phyloP scores from a whole-genome alignment of 2,888 invertebrate genomes.

The Lepidochrysops patricia region DNA sequence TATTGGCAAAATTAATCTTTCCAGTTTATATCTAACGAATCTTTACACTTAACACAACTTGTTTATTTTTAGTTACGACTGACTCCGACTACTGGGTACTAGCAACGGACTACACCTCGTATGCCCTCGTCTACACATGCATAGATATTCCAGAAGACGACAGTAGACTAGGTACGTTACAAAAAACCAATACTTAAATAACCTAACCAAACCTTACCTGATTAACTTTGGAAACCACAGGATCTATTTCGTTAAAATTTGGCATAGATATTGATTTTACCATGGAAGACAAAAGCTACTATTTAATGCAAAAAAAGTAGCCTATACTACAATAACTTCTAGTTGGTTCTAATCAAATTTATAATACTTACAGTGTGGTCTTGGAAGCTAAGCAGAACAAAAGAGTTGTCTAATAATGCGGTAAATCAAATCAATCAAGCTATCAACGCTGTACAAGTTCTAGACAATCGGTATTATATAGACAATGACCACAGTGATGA shows the following conservation, averaged over 20 bases:
- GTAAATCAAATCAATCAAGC: slow-evolving; percentile 21
- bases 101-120: slow-evolving; percentile 77
- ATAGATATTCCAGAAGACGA: slow-evolving; percentile 38
- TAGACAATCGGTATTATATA: slow-evolving; percentile 39
- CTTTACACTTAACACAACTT: no score
- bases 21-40: no score
- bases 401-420: slow-evolving; percentile 25
- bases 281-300: no score
- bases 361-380: slow-evolving; percentile 36
- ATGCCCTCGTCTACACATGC: slow-evolving; percentile 78
- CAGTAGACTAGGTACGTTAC: slow-evolving; percentile 41
- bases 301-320: no score
- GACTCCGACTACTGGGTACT: slow-evolving; percentile 73
- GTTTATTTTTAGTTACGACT: slow-evolving; percentile 32
- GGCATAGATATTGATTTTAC: no score
- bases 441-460: slow-evolving; percentile 31
- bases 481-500: slow-evolving; percentile 35
- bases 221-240: no score
- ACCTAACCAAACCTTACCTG: no score
- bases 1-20: no score
- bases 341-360: not conserved
- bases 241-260: no score
- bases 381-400: slow-evolving; percentile 51
- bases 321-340: no score
- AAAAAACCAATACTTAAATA: not conserved